These are phyloP conservation scores for Oreortyx pictus DNA, from an alignment of 2,797 vertebrate species.

Conservation along the genomic window DNA sequence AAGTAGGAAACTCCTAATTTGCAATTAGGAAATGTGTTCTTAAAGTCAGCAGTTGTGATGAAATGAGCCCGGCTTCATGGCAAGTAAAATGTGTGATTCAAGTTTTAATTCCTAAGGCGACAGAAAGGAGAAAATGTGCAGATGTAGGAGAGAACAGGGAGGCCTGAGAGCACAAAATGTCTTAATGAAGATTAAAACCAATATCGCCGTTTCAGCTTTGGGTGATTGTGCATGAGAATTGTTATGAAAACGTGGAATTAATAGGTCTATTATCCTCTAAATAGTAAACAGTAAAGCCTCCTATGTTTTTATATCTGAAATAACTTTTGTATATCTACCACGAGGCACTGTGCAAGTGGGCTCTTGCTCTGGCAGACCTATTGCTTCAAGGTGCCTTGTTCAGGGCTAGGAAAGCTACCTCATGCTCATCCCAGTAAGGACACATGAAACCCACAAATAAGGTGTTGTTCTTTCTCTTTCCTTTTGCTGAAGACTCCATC, in stretches of 20 bases:
- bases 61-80: not conserved
- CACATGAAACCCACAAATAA: not conserved
- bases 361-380: not conserved
- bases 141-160: not conserved
- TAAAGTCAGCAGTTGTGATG: not conserved
- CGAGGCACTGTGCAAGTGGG: not conserved
- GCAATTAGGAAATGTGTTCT: not conserved
- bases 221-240: not conserved
- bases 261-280: not conserved
- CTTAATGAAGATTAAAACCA: not conserved
- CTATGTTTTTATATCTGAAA: not conserved
- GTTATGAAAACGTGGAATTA: not conserved
- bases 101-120: not conserved
- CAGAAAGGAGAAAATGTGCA: not conserved
- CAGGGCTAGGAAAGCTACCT: not conserved
- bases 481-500: not conserved
- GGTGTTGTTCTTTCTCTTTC: not conserved
- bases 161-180: not conserved
- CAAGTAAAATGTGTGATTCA: not conserved
- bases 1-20: not conserved
- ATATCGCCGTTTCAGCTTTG: not conserved
- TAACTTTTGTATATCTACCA: rapidly evolving
- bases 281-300: not conserved
- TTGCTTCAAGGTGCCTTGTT: not conserved
- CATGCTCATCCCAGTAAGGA: not conserved